These are phyloP conservation scores for Gopherus evgoodei DNA, from an alignment of 2,113 vertebrate genomes.

Conservation along the genomic window DNA sequence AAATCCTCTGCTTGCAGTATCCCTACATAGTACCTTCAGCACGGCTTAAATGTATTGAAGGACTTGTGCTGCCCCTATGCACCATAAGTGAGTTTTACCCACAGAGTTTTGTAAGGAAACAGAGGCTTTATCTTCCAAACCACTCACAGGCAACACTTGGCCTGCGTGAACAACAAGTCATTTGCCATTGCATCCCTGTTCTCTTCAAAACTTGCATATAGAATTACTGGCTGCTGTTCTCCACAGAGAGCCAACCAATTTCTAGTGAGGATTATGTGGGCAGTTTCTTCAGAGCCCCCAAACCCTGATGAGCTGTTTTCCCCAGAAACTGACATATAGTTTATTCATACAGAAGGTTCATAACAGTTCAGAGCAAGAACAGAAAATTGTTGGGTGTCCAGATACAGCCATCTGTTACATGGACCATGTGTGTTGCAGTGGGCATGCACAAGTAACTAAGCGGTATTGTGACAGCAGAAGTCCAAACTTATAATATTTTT, in stretches of 20 bases:
- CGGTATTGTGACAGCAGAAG: neutral
- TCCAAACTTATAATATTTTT: slow-evolving; percentile 11
- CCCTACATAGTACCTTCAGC: neutral
- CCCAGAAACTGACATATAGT: neutral
- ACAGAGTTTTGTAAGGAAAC: neutral
- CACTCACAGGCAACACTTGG: neutral
- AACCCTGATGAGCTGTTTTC: neutral
- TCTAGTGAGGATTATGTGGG: neutral
- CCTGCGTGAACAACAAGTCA: neutral
- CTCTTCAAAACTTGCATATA: neutral
- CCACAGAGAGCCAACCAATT: neutral
- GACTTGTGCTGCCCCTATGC: neutral
- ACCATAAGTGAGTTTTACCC: fast-evolving
- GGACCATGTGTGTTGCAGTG: neutral
- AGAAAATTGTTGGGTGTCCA: neutral
- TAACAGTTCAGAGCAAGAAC: neutral
- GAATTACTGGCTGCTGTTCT: neutral
- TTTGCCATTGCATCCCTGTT: neutral
- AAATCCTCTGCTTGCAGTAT: neutral
- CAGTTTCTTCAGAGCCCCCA: neutral
- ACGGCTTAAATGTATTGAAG: neutral
- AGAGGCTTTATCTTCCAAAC: neutral
- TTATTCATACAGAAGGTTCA: neutral
- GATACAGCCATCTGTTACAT: neutral
- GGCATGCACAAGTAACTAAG: neutral